Base-by-base conservation (phyloP, 1,140 invertebrate species). In the Triops longicaudatus region DNA sequence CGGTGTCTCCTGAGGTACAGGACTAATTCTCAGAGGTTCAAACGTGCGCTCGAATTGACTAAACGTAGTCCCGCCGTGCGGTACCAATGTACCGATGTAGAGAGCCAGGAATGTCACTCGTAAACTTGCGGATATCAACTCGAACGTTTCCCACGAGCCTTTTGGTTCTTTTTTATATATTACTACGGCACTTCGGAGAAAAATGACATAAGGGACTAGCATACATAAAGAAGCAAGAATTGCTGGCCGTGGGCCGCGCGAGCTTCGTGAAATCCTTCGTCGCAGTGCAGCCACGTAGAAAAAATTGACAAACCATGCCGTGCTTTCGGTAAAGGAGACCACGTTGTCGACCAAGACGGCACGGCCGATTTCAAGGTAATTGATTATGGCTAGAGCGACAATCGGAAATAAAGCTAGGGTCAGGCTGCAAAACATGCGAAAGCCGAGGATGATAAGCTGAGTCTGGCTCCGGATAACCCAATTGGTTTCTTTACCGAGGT, bases 81-180 rank as follows among this genome's bases (percentile, higher is more conserved):
- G 79, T 41, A 80, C 63, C 74, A 80, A 74, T 72, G 79, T 77
- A 37, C 50, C 22, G 6, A 80, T 41, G 71, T 79, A 80, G 14
- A 77, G 43, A 26, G 50, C 73, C 42, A 78, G 76, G 27, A 78
- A 63, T 10, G 0, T 14, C 3, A 22, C 6, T 22, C 50, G 50
- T 22, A 63, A 63, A 63, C 50, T 63, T 22, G 50, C 50, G 28
- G 37, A 31, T 14, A 31, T 37, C 28, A 41, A 11, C 17, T 44
- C 28, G 27, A 26, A 73, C 42, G 41, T 42, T 43, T 73, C 26
- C 41, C 26, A 43, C 78, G 31, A 76, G 50, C 28, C 28, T 41
- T 2, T 37, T 37, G 26, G 22, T 12, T 22, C 26, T 44, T 37
- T 76, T 31, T 27, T 63, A n/a, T 37, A 26, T 9, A 9, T 7